Evolutionary conservation across 2,888 invertebrate species (phyloP).

Genomic region (Aproaerema taeniolella): DNA sequence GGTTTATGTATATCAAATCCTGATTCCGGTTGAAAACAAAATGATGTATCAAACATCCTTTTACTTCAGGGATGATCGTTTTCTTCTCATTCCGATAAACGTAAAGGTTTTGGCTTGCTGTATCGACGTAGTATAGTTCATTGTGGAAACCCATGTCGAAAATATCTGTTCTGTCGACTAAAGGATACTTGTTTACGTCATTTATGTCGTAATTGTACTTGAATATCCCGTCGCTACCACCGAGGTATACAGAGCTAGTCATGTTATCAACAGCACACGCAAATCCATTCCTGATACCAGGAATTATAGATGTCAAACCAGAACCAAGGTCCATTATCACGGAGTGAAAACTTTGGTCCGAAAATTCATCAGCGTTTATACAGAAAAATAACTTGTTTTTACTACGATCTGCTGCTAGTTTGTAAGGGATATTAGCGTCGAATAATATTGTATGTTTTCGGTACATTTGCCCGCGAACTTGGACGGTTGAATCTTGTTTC

Average conservation of each 20-base stretch:
- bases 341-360: conserved; percentile 51
- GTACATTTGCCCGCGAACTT: conserved; percentile 28
- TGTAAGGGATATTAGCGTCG: conserved; percentile 50
- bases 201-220: conserved; percentile 37
- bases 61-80: conserved; percentile 27
- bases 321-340: conserved; percentile 41
- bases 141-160: conserved; percentile 47
- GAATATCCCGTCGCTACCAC: conserved; percentile 53
- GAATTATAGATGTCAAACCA: conserved; percentile 33
- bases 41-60: conserved; percentile 40
- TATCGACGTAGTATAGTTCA: conserved; percentile 46
- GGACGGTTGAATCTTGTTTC: conserved; percentile 13
- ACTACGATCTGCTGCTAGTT: conserved; percentile 40
- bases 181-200: conserved; percentile 32
- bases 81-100: conserved; percentile 28
- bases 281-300: conserved; percentile 49
- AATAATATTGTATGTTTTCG: conserved; percentile 39
- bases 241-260: conserved; percentile 40
- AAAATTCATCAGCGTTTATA: conserved; percentile 53
- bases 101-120: conserved; percentile 38
- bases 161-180: conserved; percentile 39
- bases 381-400: conserved; percentile 44
- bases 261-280: conserved; percentile 48
- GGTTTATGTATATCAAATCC: conserved; percentile 40
- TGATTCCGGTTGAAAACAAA: conserved; percentile 35